Conservation (phyloP, 2,113 vertebrate genomes). For the Pangasianodon gigas region DNA sequence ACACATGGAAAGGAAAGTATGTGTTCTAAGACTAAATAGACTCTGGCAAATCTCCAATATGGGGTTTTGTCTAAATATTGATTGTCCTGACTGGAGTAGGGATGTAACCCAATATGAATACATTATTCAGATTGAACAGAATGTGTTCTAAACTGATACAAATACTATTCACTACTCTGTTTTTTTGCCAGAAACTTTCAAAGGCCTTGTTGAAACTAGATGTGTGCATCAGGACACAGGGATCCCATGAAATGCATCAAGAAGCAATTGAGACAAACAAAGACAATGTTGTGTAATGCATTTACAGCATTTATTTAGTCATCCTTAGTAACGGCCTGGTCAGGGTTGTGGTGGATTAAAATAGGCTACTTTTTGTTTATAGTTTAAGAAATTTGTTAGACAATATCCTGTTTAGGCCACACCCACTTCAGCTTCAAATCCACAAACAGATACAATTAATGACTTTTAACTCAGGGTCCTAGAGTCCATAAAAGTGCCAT, state of each 20-base stretch:
- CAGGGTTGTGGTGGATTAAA: background rate
- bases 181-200: background rate
- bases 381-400: background rate
- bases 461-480: background rate
- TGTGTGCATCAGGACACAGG: background rate
- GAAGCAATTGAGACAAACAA: background rate
- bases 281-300: background rate
- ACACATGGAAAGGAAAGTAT: background rate
- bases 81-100: background rate
- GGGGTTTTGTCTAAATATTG: constrained; percentile 3
- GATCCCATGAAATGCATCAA: background rate
- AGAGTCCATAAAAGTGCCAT: background rate
- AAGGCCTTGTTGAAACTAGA: background rate
- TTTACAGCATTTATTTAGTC: background rate
- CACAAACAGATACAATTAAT: background rate
- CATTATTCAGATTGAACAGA: background rate
- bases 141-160: background rate
- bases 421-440: background rate
- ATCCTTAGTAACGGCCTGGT: background rate
- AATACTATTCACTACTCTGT: background rate
- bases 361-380: background rate
- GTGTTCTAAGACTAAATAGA: background rate
- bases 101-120: background rate
- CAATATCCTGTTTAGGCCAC: background rate
- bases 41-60: background rate